phyloP scores from a whole-genome alignment of 2,113 vertebrate genomes.

The Salvator merianae region DNA sequence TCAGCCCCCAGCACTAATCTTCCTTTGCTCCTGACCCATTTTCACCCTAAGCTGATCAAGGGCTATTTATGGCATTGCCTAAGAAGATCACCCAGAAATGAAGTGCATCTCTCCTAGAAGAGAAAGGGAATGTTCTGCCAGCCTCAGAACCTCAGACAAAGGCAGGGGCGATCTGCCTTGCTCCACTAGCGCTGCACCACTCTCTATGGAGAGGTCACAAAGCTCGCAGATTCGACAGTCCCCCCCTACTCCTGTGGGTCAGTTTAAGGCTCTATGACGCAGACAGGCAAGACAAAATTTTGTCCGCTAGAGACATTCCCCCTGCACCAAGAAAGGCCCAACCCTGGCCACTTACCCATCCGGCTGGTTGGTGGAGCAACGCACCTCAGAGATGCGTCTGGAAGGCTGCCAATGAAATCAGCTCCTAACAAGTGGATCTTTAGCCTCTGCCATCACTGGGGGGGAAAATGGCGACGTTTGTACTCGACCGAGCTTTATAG shows the following conservation, averaged over 20 bases:
- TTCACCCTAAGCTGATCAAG: slow-evolving; percentile 10
- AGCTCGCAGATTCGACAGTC: background rate
- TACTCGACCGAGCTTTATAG: no score
- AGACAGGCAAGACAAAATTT: background rate
- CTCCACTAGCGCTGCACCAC: background rate
- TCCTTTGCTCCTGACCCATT: slow-evolving; percentile 1
- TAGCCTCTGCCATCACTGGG: background rate
- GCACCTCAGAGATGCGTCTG: background rate
- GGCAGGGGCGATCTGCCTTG: background rate
- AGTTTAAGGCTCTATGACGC: background rate
- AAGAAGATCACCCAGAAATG: background rate
- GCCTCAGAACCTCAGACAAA: background rate
- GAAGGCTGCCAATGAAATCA: background rate
- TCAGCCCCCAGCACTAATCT: background rate
- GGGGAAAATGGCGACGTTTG: no score
- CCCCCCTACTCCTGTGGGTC: background rate
- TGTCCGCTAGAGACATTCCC: background rate
- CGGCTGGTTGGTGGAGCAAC: no score
- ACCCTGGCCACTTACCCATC: background rate
- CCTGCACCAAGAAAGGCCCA: background rate
- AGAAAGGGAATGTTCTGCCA: no score
- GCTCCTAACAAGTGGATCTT: background rate
- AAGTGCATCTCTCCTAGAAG: no score
- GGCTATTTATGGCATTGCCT: background rate
- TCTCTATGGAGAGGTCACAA: background rate